Conservation (phyloP, 64 coral and sea anemone species). For the Hydrozoanthus tunicans region DNA sequence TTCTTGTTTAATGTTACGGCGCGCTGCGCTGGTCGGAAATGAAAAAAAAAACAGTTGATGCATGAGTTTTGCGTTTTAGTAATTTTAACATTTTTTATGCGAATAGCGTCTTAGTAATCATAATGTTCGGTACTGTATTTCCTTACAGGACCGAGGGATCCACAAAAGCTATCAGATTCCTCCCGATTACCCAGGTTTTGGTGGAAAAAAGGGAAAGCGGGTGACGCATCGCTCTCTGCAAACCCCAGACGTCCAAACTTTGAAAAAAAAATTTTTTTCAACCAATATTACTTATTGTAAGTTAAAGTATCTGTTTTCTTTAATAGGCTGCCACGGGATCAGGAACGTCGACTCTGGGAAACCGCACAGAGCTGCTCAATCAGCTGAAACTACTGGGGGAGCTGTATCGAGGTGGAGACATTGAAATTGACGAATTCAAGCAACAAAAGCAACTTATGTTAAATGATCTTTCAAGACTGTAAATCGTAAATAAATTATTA, state of each 20-base stretch:
- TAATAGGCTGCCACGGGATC: conserved; percentile 14
- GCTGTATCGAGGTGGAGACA: not conserved
- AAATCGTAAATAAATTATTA: not conserved
- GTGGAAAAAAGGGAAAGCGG: conserved; percentile 5
- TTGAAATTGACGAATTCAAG: not conserved
- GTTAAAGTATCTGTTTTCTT: conserved; percentile 18
- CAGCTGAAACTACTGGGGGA: conserved; percentile 32
- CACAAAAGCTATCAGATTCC: conserved; percentile 22
- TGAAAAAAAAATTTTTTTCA: not conserved
- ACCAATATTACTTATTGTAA: conserved; percentile 5
- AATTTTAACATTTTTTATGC: conserved; percentile 13
- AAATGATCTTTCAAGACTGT: conserved; percentile 15
- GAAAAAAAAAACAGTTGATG: conserved; percentile 28
- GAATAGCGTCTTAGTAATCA: conserved; percentile 25
- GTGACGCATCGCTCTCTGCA: conserved; percentile 9
- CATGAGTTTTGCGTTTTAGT: conserved; percentile 24
- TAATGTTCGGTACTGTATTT: conserved; percentile 2
- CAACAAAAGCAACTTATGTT: conserved; percentile 27
- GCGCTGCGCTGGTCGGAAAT: not conserved
- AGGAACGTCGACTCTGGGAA: not conserved
- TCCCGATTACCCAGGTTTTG: conserved; percentile 7
- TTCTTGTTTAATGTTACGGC: not conserved
- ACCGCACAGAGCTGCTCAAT: conserved; percentile 23
- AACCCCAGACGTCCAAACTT: not conserved
- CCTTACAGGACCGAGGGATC: conserved; percentile 34